Conservation (phyloP, 2,113 vertebrate species). For the Cheirogaleus medius region DNA sequence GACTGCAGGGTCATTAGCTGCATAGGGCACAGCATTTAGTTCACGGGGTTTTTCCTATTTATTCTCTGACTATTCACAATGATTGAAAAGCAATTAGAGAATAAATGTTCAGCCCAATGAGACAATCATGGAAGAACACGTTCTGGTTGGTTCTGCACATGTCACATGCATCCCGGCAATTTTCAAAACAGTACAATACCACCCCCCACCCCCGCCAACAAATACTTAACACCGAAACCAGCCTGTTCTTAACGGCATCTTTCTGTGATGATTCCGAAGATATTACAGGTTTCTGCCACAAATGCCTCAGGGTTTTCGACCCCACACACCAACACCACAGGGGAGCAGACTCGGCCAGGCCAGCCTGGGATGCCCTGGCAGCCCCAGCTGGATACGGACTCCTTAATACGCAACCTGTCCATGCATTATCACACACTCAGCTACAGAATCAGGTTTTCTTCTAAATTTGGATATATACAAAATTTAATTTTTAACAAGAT, state of each 20-base stretch:
- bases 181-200: not conserved
- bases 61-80: not conserved
- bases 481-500: not conserved
- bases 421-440: not conserved
- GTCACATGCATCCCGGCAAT: accelerated
- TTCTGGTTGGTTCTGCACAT: accelerated
- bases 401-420: not conserved
- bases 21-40: accelerated
- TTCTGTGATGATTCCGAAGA: not conserved
- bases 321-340: accelerated
- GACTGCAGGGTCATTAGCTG: not conserved
- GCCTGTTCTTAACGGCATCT: not conserved
- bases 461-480: not conserved
- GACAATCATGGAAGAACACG: not conserved
- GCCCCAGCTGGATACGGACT: accelerated
- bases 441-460: not conserved
- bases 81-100: not conserved
- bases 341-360: accelerated
- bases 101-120: not conserved
- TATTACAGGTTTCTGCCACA: not conserved
- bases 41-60: not conserved
- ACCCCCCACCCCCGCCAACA: too few species aligned
- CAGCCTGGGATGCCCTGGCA: accelerated
- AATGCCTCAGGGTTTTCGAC: not conserved
- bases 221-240: not conserved